Base-by-base conservation (phyloP, 1,140 invertebrate species). In the Drosophila nebulosa region DNA sequence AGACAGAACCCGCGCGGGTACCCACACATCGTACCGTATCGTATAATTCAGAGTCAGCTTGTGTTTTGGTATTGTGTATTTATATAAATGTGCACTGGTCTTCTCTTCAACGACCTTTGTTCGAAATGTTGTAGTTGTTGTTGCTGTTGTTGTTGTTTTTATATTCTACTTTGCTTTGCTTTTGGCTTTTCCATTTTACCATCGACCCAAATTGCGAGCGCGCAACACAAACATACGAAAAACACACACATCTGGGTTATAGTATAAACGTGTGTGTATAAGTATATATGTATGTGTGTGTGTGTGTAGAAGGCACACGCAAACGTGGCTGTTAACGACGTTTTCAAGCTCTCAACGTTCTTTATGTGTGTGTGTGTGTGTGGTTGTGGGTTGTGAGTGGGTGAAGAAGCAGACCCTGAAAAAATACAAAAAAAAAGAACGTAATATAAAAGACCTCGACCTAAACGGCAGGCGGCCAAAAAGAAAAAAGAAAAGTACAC, bases 161-260 rank as follows among this genome's bases (percentile, higher is more conserved):
- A 27, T 65, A 16, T 60, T 53, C 63, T 71, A 52, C 56, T 77
- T 74, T 63, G 78, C 83, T 74, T 78, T 78, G 78, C 78, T 88
- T 86, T 88, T 86, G 78, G 83, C 83, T 86, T 86, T 86, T 86
- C 83, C 88, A 86, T 86, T 86, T 86, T 86, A 79, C 84, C 83
- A 88, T 88, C 83, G 83, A 86, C 83, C 83, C 83, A 86, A 86
- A 88, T 86, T 88, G 84, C 84, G 78, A 77, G 74, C 81, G 69
- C 70, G 51, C 76, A 85, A 85, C 74, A 85, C 76, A 74, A 77
- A 84, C 67, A 78, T 52, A 59, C 56, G 58, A 36, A 57, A 22
- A 66, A 56, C 46, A 70, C 56, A 63, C 62, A 64, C 63, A 70
- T 59, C 52, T 69, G 59, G 71, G 30, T 65, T 66, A 65, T 64